Evolutionary conservation across 2,888 invertebrate species (phyloP).

Genomic region (Amiota mariae): DNA sequence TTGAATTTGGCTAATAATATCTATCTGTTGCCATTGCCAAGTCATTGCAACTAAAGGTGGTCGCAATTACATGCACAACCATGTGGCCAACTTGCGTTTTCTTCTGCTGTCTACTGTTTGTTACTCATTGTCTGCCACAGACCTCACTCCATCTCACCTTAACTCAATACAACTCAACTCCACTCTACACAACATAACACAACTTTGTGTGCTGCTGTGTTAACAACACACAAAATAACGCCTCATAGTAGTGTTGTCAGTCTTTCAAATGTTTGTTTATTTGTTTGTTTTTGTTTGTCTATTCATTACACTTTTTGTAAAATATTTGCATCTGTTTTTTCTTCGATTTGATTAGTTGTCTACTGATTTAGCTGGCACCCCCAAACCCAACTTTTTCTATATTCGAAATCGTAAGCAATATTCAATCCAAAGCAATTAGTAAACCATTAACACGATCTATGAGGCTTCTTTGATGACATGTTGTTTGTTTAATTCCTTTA

Average conservation of each 20-base stretch:
- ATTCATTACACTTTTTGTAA: background rate
- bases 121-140: background rate
- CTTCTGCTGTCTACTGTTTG: background rate
- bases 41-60: conserved; percentile 10
- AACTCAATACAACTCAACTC: too few relatives aligned
- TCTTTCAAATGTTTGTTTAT: too few relatives aligned
- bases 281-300: conserved; percentile 9
- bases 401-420: background rate
- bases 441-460: background rate
- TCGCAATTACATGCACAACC: conserved; percentile 14
- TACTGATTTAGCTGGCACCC: too few relatives aligned
- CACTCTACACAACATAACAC: too few relatives aligned
- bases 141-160: background rate
- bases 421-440: background rate
- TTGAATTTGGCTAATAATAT: conserved; percentile 18
- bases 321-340: background rate
- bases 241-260: too few relatives aligned
- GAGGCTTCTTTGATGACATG: background rate
- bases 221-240: too few relatives aligned
- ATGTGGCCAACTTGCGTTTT: conserved; percentile 16
- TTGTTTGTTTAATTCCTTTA: conserved; percentile 6
- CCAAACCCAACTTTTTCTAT: too few relatives aligned
- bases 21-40: background rate
- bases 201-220: too few relatives aligned
- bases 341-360: conserved; percentile 12